These are phyloP conservation scores for Eupithecia subumbrata DNA, from an alignment of 2,888 invertebrate genomes.

Conservation along the genomic window DNA sequence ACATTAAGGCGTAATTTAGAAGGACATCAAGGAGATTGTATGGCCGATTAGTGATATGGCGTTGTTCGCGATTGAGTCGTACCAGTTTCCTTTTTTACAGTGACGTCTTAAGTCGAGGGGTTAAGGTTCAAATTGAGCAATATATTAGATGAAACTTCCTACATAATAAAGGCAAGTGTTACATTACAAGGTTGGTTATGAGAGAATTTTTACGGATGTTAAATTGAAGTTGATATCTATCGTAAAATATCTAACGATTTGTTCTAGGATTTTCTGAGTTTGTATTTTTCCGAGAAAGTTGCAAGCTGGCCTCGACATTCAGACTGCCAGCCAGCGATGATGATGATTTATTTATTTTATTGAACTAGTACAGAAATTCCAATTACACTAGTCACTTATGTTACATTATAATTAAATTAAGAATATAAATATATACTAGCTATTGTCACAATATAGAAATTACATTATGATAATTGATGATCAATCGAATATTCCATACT, in stretches of 20 bases:
- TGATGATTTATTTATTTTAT: too few species aligned
- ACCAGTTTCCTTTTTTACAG: slow-evolving; percentile 19
- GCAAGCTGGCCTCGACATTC: neutral
- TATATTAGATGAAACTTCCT: neutral
- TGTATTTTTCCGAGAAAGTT: neutral
- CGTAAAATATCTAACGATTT: neutral
- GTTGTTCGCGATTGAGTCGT: slow-evolving; percentile 38
- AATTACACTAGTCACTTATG: too few species aligned
- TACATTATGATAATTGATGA: too few species aligned
- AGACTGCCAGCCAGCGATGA: neutral
- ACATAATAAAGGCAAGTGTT: neutral
- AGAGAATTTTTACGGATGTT: neutral
- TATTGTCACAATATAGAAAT: too few species aligned
- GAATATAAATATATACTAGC: too few species aligned
- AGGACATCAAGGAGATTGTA: slow-evolving; percentile 36
- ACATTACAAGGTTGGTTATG: neutral
- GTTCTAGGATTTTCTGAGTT: neutral
- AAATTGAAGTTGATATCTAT: neutral
- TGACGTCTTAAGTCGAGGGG: slow-evolving; percentile 1
- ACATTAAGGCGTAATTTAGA: slow-evolving; percentile 32
- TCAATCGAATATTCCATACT: neutral
- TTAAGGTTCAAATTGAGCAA: slow-evolving; percentile 10
- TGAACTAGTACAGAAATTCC: too few species aligned
- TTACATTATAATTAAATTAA: too few species aligned
- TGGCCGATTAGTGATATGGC: slow-evolving; percentile 38